These are phyloP conservation scores for Microctonus aethiopoides DNA, from an alignment of 2,888 invertebrate genomes.

Conservation along the genomic window DNA sequence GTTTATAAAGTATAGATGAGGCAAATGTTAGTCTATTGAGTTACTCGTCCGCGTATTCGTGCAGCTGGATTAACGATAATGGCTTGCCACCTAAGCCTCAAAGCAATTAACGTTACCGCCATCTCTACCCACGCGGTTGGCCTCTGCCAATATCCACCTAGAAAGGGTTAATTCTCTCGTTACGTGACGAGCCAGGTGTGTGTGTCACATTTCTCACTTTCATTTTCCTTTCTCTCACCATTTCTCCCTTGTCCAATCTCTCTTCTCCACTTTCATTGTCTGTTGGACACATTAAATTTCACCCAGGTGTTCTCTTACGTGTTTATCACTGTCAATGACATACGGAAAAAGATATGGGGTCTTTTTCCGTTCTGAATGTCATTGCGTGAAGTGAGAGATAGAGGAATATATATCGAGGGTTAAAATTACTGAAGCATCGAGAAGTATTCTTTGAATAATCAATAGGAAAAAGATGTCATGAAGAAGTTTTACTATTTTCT, in stretches of 20 bases:
- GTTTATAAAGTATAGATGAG: not conserved
- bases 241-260: no score
- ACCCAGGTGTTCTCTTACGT: constrained; percentile 1
- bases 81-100: constrained; percentile 44
- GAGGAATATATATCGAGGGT: no score
- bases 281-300: constrained; percentile 11
- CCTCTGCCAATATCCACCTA: constrained; percentile 19
- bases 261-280: no score
- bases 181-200: constrained; percentile 27
- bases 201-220: not conserved
- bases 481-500: not conserved
- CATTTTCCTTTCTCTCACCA: not conserved
- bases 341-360: not conserved
- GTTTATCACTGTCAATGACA: constrained; percentile 17
- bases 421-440: not conserved
- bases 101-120: constrained; percentile 44
- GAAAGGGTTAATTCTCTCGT: constrained; percentile 37
- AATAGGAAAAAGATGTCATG: not conserved
- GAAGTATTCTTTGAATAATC: not conserved
- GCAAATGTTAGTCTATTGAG: constrained; percentile 37
- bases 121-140: constrained; percentile 20
- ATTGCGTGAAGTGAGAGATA: no score
- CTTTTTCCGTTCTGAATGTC: not conserved
- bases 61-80: constrained; percentile 51
- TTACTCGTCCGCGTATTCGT: constrained; percentile 24